phyloP scores from a whole-genome alignment of 2,113 vertebrate species.

The Ahaetulla prasina region DNA sequence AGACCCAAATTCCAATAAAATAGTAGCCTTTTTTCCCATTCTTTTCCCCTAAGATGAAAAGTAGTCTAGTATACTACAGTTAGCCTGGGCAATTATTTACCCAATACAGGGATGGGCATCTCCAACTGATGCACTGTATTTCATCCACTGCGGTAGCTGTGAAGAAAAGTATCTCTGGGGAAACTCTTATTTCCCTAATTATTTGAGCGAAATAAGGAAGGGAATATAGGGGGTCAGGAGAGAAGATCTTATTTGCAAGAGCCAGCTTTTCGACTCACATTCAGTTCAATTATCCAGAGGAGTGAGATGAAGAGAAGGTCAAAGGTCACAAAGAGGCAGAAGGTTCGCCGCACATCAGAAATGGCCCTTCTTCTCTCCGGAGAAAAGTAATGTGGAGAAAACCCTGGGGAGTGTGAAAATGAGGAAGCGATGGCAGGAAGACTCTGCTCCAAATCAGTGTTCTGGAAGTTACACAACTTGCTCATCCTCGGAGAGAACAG shows the following conservation, averaged over 20 bases:
- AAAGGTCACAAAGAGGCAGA: constrained; percentile 98
- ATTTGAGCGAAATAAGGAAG: neutral
- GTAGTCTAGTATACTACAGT: neutral
- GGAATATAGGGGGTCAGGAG: neutral
- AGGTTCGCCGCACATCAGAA: constrained; percentile 95
- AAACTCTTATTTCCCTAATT: neutral
- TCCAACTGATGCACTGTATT: neutral
- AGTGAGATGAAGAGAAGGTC: constrained; percentile 94
- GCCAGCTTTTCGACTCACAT: constrained; percentile 68
- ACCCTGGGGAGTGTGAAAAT: constrained; percentile 74
- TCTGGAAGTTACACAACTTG: constrained; percentile 67
- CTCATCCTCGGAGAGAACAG: constrained; percentile 61
- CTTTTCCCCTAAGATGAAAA: neutral
- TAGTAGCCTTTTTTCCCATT: too few relatives aligned
- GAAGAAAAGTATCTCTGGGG: neutral
- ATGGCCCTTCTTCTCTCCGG: constrained; percentile 75
- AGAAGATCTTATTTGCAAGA: neutral
- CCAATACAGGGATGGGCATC: neutral
- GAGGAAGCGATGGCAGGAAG: constrained; percentile 89
- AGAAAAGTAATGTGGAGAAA: constrained; percentile 71
- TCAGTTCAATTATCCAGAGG: constrained; percentile 97
- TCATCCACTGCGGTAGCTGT: neutral
- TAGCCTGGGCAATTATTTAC: neutral
- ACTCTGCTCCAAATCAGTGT: constrained; percentile 78
- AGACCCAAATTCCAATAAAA: neutral